Conservation (phyloP, 2,888 invertebrate genomes). For the Hydrotaea diabolus region DNA sequence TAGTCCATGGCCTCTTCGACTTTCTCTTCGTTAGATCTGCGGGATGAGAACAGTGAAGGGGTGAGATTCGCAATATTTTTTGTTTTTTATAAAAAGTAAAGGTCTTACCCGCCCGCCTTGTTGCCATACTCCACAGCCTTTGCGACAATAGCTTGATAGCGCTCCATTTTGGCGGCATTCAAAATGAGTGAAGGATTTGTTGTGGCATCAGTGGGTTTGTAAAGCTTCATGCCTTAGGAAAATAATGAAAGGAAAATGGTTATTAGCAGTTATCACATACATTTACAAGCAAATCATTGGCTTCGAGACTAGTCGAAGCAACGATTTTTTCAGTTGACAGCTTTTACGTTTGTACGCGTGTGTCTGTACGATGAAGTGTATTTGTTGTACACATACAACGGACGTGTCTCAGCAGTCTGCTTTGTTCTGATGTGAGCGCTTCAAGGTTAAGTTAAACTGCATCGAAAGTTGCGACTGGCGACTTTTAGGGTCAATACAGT, state of each 20-base stretch:
- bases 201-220: conserved; percentile 99
- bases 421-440: conserved; percentile 45
- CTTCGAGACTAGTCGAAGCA: too few species aligned
- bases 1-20: conserved; percentile 91
- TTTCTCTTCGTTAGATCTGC: conserved; percentile 58
- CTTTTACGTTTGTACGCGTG: not conserved
- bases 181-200: conserved; percentile 99
- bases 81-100: too few species aligned
- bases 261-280: not conserved
- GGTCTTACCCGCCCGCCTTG: conserved; percentile 83
- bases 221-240: conserved; percentile 93
- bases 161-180: conserved; percentile 96
- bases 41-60: not conserved
- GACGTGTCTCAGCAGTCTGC: not conserved
- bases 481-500: conserved; percentile 22
- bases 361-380: not conserved
- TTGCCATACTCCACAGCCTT: conserved; percentile 94
- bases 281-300: too few species aligned
- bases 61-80: not conserved
- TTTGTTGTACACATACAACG: too few species aligned
- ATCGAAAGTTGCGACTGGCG: conserved; percentile 29
- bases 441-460: conserved; percentile 53
- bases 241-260: not conserved
- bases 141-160: conserved; percentile 93
- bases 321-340: too few species aligned